phyloP scores from a whole-genome alignment of 2,888 invertebrate species.

The Pristionchus japonicus region DNA sequence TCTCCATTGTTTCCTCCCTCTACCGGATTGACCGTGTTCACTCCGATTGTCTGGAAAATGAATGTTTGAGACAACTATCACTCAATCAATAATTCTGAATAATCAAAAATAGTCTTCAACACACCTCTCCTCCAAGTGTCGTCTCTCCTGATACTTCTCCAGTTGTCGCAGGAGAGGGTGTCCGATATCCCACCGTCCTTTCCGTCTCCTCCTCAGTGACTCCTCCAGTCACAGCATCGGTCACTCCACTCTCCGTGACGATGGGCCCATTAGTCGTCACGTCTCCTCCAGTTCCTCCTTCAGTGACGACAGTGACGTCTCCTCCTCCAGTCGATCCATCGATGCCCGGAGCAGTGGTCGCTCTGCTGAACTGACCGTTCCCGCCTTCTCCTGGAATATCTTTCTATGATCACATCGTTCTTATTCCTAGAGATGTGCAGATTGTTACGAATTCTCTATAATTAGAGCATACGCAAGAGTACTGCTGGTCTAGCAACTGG shows the following conservation, averaged over 20 bases:
- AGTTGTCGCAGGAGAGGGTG: neutral
- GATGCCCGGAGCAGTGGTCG: neutral
- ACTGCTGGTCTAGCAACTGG: too few species aligned
- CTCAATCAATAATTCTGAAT: too few species aligned
- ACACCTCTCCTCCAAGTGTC: neutral
- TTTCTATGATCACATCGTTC: too few species aligned
- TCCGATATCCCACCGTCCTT: constrained; percentile 30
- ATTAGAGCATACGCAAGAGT: too few species aligned
- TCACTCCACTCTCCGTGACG: neutral
- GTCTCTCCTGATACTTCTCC: neutral
- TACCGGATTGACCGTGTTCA: neutral
- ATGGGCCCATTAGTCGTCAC: neutral
- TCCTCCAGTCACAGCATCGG: neutral
- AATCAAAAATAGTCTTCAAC: neutral
- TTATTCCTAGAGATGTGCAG: too few species aligned
- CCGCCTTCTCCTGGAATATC: neutral
- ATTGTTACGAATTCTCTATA: too few species aligned
- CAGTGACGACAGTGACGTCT: constrained; percentile 3
- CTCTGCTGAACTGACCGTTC: neutral
- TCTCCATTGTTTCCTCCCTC: neutral
- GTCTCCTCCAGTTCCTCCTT: neutral
- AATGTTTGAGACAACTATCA: too few species aligned
- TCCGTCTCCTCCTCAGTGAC: constrained; percentile 7
- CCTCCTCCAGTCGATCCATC: neutral
- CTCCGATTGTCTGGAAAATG: neutral